Percentiles rank a stretch among this genome's conserved stretches.
Conservation (phyloP, 2,888 invertebrate species). For the Drosophila seclusa region DNA sequence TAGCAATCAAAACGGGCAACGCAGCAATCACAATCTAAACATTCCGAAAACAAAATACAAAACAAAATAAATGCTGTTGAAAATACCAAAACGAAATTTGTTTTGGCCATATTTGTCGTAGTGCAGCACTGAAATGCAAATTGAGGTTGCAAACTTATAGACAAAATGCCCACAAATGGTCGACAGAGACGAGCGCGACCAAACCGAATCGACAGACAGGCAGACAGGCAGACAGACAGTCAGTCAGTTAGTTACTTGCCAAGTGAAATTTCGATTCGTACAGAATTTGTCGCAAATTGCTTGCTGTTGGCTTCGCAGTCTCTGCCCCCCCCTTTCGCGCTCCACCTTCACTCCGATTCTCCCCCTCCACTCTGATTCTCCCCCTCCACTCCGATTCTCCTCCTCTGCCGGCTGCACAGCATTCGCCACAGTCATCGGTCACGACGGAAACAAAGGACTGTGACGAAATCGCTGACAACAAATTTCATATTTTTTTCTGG, state of each 20-base stretch:
- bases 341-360: neutral
- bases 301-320: slow-evolving; percentile 41
- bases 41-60: slow-evolving; percentile 2
- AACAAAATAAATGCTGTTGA: slow-evolving; percentile 12
- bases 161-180: slow-evolving; percentile 63
- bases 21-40: slow-evolving; percentile 38
- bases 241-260: slow-evolving; percentile 37
- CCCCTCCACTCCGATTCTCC: neutral
- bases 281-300: slow-evolving; percentile 74
- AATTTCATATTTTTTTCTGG: slow-evolving; percentile 17
- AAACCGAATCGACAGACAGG: neutral
- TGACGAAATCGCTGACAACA: slow-evolving; percentile 50
- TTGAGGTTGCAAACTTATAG: slow-evolving; percentile 62
- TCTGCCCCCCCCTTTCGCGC: neutral
- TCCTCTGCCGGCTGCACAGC: slow-evolving; percentile 11
- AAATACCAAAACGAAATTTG: slow-evolving; percentile 46
- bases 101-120: slow-evolving; percentile 57
- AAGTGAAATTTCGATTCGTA: slow-evolving; percentile 52
- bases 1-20: slow-evolving; percentile 59
- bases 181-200: slow-evolving; percentile 1
- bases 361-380: too few species aligned
- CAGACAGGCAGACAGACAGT: neutral
- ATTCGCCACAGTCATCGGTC: slow-evolving; percentile 55
- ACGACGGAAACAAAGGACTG: slow-evolving; percentile 61
- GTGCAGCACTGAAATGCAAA: slow-evolving; percentile 58